Conservation (phyloP, 2,888 invertebrate species). For the Monoplex corrugatus region DNA sequence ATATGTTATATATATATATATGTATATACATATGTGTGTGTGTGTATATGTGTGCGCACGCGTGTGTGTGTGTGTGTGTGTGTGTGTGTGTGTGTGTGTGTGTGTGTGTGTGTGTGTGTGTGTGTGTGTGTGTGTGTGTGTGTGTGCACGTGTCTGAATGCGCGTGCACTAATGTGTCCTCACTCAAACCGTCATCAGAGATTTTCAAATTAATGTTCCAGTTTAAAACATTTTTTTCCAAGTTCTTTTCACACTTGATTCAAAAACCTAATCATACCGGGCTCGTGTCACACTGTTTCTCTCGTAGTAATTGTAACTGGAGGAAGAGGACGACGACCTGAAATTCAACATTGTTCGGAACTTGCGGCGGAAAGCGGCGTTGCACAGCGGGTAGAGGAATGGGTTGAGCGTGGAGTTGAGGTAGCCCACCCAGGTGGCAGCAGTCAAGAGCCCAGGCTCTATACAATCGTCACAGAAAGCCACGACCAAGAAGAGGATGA, state of each 20-base stretch:
- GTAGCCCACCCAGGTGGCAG: constrained; percentile 84
- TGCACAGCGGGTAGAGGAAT: constrained; percentile 83
- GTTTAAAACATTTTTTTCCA: too few relatives aligned
- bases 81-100: neutral
- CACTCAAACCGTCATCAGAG: neutral
- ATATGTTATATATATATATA: too few relatives aligned
- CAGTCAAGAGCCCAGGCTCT: constrained; percentile 80
- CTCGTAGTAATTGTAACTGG: constrained; percentile 57
- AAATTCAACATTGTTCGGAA: constrained; percentile 76
- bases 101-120: neutral
- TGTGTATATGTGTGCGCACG: neutral
- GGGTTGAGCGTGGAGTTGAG: constrained; percentile 84
- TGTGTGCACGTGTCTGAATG: neutral
- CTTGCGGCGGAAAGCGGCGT: constrained; percentile 82
- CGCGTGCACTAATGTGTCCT: neutral
- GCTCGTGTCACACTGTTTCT: constrained; percentile 69
- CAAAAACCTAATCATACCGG: constrained; percentile 64
- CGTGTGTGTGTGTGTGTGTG: neutral
- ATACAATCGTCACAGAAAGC: constrained; percentile 83
- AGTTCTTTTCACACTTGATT: too few relatives aligned
- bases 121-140: neutral
- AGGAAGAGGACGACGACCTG: constrained; percentile 31
- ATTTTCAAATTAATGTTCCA: neutral
- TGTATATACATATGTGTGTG: too few relatives aligned
- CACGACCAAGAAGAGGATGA: constrained; percentile 84